phyloP scores from a whole-genome alignment of 2,113 vertebrate genomes.

The Amphiprion ocellaris region DNA sequence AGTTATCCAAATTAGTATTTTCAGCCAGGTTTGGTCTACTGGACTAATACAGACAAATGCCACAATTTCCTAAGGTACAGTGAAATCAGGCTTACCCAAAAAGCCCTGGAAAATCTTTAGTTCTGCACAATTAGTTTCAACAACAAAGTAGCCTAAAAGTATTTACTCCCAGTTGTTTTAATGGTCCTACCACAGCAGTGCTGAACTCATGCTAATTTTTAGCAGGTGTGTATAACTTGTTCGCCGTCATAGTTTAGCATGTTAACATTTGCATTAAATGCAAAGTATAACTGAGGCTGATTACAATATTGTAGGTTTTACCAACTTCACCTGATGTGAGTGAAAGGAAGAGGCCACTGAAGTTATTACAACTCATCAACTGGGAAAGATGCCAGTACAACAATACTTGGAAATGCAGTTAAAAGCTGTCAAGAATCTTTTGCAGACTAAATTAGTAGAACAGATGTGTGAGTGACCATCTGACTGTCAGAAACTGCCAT shows the following conservation, averaged over 20 bases:
- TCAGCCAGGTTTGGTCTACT: too few species aligned
- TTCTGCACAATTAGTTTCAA: too few species aligned
- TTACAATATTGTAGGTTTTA: too few species aligned
- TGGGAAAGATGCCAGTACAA: background rate
- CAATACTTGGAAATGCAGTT: background rate
- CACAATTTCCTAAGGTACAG: too few species aligned
- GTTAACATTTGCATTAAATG: background rate
- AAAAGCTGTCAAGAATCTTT: background rate
- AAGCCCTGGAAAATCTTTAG: too few species aligned
- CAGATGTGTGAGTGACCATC: slow-evolving; percentile 13
- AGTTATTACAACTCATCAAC: background rate
- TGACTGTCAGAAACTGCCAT: background rate
- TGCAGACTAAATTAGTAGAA: slow-evolving; percentile 1
- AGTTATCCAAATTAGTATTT: background rate
- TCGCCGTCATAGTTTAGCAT: background rate
- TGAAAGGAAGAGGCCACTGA: too few species aligned
- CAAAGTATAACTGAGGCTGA: background rate
- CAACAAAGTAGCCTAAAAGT: too few species aligned
- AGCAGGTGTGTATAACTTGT: background rate
- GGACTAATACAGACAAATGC: too few species aligned
- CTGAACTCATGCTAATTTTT: background rate
- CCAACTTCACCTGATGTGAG: too few species aligned
- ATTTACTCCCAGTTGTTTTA: too few species aligned
- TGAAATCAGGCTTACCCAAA: too few species aligned
- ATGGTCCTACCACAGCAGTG: too few species aligned